phyloP scores from a whole-genome alignment of 1,140 invertebrate genomes.

The Drosophila tani region DNA sequence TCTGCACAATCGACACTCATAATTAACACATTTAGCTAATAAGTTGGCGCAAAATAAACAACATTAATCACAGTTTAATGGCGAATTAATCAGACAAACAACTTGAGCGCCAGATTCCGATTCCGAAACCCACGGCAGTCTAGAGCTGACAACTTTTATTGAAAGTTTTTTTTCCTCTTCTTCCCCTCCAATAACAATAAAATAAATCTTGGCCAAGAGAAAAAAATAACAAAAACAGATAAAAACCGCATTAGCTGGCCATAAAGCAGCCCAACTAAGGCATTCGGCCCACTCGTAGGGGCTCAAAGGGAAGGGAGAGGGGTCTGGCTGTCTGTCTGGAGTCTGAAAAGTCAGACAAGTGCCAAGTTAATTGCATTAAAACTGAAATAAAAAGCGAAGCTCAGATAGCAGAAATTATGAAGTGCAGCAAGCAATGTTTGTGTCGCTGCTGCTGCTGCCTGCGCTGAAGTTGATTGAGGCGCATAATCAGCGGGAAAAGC shows the following conservation, averaged over 20 bases:
- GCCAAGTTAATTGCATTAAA: conserved; percentile 83
- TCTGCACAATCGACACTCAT: conserved; percentile 72
- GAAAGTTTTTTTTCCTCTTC: conserved; percentile 60
- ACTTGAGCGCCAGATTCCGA: conserved; percentile 20
- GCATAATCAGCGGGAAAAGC: conserved; percentile 65
- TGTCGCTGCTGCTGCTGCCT: conserved; percentile 31
- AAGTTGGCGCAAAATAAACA: conserved; percentile 79
- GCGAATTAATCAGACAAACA: conserved; percentile 77
- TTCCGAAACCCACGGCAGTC: conserved; percentile 12
- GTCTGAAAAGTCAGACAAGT: conserved; percentile 73
- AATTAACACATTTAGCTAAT: conserved; percentile 83
- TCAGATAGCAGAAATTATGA: conserved; percentile 82
- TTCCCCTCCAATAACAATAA: conserved; percentile 73
- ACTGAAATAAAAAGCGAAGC: conserved; percentile 83
- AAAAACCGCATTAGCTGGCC: conserved; percentile 78
- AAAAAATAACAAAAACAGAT: conserved; percentile 58
- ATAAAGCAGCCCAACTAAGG: conserved; percentile 69
- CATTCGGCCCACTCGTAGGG: conserved; percentile 50
- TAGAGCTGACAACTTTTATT: conserved; percentile 65
- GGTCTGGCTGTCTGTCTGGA: conserved; percentile 49
- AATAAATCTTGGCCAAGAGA: conserved; percentile 81
- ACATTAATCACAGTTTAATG: conserved; percentile 80
- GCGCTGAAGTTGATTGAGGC: conserved; percentile 71
- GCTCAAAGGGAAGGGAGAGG: neutral
- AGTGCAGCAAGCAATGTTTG: conserved; percentile 59